Evolutionary conservation across 2,113 vertebrate species (phyloP), one percentile per base, ranked within the genome.

Genomic region (Centrocercus urophasianus): DNA sequence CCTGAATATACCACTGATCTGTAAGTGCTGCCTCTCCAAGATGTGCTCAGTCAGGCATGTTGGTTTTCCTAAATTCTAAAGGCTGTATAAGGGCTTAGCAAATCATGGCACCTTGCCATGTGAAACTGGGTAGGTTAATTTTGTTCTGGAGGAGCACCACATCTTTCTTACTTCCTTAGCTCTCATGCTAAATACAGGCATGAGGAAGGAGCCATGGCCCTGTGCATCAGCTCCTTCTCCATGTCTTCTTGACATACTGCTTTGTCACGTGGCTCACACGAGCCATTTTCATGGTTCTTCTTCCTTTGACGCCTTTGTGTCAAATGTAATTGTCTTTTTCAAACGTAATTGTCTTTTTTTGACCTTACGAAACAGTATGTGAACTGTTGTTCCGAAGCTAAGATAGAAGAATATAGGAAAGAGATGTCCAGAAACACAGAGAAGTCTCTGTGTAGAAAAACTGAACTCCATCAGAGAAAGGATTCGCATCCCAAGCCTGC

Each of bases 1-100:
- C 99, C 99, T 0, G 99, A 99, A 60, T 98, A 99, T 63, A 98
- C 98, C 78, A 99, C 98, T 6, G 99, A 99, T 80, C 98, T 99
- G 99, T 99, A 96, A 99, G 99, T 98, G 85, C 79, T 5, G 16
- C 13, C 48, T 17, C 7, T 48, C 28, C 30, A 16, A 8, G 27
- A 22, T 1, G 32, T 36, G 32, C 34, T 42, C 75, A 52, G 59
- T 65, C 19, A 25, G 6, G 18, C 32, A 0, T 19, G 3, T 2
- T 70, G 64, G 4, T 16, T 47, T 57, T 19, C 28, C 40, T 75
- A 0, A 3, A 3, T 40, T 48, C 25, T 34, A 56, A 77, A 79
- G 54, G 19, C 74, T 76, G 15, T 38, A 1, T 42, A 86, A 86
- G 22, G 6, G 14, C 27, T 80, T 40, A 3, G 13, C 4, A 11